Conservation (phyloP, 2,113 vertebrate genomes). For the Myanophis thanlyinensis region DNA sequence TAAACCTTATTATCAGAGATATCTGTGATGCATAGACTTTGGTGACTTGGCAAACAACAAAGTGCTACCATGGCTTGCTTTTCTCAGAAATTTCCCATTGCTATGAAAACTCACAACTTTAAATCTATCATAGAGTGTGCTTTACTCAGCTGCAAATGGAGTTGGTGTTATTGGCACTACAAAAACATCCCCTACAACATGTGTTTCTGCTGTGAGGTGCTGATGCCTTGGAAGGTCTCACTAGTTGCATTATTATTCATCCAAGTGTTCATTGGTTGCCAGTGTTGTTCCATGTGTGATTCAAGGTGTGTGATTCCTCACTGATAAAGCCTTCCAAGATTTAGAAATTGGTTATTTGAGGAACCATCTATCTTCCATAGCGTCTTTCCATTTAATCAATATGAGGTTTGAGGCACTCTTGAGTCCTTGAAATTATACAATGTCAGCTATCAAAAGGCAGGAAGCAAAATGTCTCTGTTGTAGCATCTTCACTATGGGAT, state of each 20-base stretch:
- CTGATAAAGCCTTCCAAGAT: background rate
- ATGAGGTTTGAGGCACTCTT: background rate
- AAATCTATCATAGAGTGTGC: background rate
- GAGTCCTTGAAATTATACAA: background rate
- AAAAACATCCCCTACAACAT: background rate
- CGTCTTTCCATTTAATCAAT: background rate
- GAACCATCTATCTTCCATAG: background rate
- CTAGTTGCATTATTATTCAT: background rate
- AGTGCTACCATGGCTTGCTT: background rate
- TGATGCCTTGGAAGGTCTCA: background rate
- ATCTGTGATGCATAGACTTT: background rate
- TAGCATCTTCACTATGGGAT: background rate
- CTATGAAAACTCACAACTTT: background rate
- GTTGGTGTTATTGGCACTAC: background rate
- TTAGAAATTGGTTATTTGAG: background rate
- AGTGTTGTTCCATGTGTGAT: background rate
- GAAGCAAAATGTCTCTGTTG: background rate
- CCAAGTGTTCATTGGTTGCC: background rate
- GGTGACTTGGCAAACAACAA: background rate
- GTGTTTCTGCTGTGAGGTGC: background rate
- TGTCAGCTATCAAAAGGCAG: background rate
- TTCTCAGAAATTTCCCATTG: background rate
- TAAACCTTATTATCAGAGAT: background rate
- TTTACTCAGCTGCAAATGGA: background rate
- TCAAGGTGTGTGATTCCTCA: background rate